Base-by-base conservation (phyloP, 2,113 vertebrate genomes). In the Crotophaga sulcirostris region DNA sequence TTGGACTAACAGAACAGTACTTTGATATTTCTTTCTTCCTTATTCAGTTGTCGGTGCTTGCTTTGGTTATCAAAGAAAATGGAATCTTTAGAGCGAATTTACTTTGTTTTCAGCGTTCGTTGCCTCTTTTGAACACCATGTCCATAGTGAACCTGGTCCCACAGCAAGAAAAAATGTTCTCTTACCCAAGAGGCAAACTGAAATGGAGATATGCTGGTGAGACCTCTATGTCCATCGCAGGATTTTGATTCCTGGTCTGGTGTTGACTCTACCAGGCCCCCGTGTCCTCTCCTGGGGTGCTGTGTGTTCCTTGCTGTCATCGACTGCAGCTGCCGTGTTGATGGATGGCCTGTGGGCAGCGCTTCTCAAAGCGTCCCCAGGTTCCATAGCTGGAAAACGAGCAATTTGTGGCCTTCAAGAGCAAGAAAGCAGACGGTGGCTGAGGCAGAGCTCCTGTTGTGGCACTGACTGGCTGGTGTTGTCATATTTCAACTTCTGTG, bases 281-380 rank as follows among this genome's bases (percentile, higher is more conserved):
- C 72, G 49, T 59, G 25, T 80, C 49, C 79, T 58, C 36, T 72
- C 62, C 90, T 33, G 16, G 16, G 17, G 24, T 49, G 52, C 16
- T 31, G 36, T 7, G 38, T 83, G 58, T 17, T 75, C 8, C 2
- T 42, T 56, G 56, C 59, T 73, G 28, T 80, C 67, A 7, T 9
- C 1, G 0, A 4, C 42, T 26, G 44, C 28, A 33, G 55, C 54
- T 49, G 54, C 64, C 0, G 1, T 40, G 51, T 23, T 45, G 52
- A 21, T 34, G n/a, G 42, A 15, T 51, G 80, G 13, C 34, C 19
- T 7, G 21, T 16, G 38, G 72, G 56, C 52, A 89, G 18, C 58
- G 9, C 38, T 72, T 80, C 72, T 62, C 52, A 47, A 36, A 59
- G 77, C 25, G 31, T 59, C 38, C 74, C 47, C 34, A 47, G 21